Base-by-base conservation (phyloP, 1,140 invertebrate genomes). In the Drosophila varians region DNA sequence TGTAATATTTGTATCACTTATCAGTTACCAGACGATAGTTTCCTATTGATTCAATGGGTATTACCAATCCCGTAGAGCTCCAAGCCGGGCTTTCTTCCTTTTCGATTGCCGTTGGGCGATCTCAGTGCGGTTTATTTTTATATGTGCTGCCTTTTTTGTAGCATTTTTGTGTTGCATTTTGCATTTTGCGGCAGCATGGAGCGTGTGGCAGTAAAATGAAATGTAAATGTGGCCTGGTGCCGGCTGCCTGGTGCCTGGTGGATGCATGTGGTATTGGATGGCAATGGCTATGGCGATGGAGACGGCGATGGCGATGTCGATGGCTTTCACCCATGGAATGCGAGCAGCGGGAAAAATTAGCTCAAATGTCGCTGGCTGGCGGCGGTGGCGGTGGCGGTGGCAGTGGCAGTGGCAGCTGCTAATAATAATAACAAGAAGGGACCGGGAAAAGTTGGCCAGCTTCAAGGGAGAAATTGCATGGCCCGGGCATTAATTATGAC, bases 311-410 rank as follows among this genome's bases (percentile, higher is more conserved):
- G 28, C 36, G 36, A 38, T 52, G 52, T 40, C 40, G 42, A 58
- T 51, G 76, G 80, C 80, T 84, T 84, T 84, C 80, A 84, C 80
- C 82, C 77, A 54, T 36, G 77, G 80, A 84, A 84, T 84, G 80
- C 79, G 80, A 58, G 53, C 75, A 69, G 49, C 72, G 45, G 36
- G 54, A 60, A 80, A n/a, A 86, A 84, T 84, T 75, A 71, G 71
- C 80, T 79, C 80, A 86, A 79, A 86, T 84, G 66, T 56, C 49
- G 48, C 56, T 25, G 28, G 61, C 53, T 57, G 31, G 49, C 57
- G 57, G 61, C 28, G 28, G 9, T 31, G 28, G 28, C 9, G 9
- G 9, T 31, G 28, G 28, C 9, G 3, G 28, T 26, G 25, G n/a
- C n/a, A n/a, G 21, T 4, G 21, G 21, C 21, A 4, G 76, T 56